Evolutionary conservation across 1,140 invertebrate species (phyloP).

Genomic region (Aphaenogaster floridana): DNA sequence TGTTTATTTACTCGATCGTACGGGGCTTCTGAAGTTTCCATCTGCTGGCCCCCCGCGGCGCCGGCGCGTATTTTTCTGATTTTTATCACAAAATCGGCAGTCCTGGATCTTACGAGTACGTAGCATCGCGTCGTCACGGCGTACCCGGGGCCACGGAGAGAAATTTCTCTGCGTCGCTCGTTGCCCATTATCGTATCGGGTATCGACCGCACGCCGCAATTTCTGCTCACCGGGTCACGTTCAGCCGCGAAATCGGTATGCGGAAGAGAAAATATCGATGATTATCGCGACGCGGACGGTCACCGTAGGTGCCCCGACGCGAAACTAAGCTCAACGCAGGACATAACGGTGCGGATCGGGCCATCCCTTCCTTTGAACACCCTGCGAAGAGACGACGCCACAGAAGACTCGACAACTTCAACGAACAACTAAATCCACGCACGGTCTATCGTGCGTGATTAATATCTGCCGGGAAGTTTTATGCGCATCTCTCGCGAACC

Average conservation of each 20-base stretch:
- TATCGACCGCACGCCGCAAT: constrained; percentile 83
- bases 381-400: constrained; percentile 32
- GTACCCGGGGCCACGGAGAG: constrained; percentile 62
- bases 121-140: constrained; percentile 49
- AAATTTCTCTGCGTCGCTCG: constrained; percentile 79
- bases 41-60: background rate
- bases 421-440: constrained; percentile 34
- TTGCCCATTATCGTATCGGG: constrained; percentile 82
- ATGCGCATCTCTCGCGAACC: background rate
- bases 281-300: constrained; percentile 81
- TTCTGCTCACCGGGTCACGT: constrained; percentile 83
- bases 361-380: constrained; percentile 39
- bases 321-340: constrained; percentile 70
- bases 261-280: constrained; percentile 86
- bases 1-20: background rate
- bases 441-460: constrained; percentile 11
- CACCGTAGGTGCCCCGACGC: constrained; percentile 66
- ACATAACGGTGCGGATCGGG: constrained; percentile 55
- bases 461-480: constrained; percentile 11
- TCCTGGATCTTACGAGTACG: constrained; percentile 43
- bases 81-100: constrained; percentile 55
- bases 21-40: constrained; percentile 16
- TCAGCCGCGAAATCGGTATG: constrained; percentile 84
- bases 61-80: constrained; percentile 11
- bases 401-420: constrained; percentile 6